Percentiles rank a stretch among this genome's conserved stretches.
These are phyloP conservation scores for Epinephelus fuscoguttatus DNA, from an alignment of 2,113 vertebrate genomes.

Conservation along the genomic window DNA sequence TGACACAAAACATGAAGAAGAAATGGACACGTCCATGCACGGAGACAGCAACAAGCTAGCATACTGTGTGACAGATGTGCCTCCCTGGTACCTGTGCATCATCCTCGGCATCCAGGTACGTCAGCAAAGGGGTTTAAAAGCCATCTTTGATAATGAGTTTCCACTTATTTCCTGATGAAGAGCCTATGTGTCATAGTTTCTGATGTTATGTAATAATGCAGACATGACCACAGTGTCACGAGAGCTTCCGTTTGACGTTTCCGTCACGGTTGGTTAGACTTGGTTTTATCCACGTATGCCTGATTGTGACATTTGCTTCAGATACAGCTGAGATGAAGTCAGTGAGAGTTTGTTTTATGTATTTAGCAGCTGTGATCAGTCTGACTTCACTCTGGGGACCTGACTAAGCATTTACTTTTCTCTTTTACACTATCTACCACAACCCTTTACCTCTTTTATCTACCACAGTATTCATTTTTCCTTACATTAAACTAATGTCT, in stretches of 20 bases:
- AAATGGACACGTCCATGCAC: slow-evolving; percentile 37
- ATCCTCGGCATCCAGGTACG: slow-evolving; percentile 92
- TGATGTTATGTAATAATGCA: slow-evolving; percentile 22
- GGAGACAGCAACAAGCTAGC: slow-evolving; percentile 78
- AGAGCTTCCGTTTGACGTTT: slow-evolving; percentile 1
- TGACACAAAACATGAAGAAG: slow-evolving; percentile 46
- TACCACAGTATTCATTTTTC: no score
- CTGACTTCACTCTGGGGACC: neutral
- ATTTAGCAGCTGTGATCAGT: neutral
- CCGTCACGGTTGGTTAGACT: slow-evolving; percentile 8
- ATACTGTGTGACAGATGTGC: slow-evolving; percentile 89
- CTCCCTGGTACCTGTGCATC: slow-evolving; percentile 95
- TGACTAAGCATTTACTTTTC: neutral
- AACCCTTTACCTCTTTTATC: neutral
- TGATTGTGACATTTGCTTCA: slow-evolving; percentile 22
- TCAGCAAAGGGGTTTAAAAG: neutral
- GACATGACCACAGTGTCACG: slow-evolving; percentile 38
- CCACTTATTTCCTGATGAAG: neutral
- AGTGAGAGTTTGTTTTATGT: neutral
- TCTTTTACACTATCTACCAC: neutral
- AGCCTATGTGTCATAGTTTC: neutral
- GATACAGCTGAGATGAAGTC: slow-evolving; percentile 2
- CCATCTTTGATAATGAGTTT: neutral
- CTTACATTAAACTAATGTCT: neutral
- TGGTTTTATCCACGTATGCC: neutral